Evolutionary conservation across 2,888 invertebrate genomes (phyloP).

Genomic region (Argynnis bischoffii): DNA sequence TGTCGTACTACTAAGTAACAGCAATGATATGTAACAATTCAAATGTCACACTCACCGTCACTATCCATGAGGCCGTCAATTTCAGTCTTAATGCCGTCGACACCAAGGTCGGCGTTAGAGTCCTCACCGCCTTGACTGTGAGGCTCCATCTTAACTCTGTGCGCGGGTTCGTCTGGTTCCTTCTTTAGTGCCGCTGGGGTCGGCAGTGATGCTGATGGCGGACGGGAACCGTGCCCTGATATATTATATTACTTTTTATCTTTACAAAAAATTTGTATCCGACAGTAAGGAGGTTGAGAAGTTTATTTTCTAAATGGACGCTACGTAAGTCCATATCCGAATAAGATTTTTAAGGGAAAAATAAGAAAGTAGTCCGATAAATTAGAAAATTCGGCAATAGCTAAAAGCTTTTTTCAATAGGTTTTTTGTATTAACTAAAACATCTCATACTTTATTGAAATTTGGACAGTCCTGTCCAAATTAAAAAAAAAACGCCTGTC

Average conservation of each 20-base stretch:
- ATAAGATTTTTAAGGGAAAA: too few relatives aligned
- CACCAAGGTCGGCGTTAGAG: conserved; percentile 66
- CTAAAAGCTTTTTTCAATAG: too few relatives aligned
- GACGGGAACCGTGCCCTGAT: conserved; percentile 77
- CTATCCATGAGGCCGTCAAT: conserved; percentile 80
- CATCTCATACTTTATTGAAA: too few relatives aligned
- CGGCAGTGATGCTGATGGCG: conserved; percentile 77
- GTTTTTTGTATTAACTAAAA: too few relatives aligned
- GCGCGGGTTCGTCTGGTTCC: conserved; percentile 72
- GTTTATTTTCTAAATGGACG: too few relatives aligned
- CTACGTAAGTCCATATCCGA: too few relatives aligned
- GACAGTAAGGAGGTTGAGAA: too few relatives aligned
- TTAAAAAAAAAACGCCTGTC: too few relatives aligned
- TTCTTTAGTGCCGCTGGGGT: conserved; percentile 78
- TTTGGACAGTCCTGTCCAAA: too few relatives aligned
- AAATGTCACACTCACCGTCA: conserved; percentile 58
- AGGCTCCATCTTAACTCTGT: conserved; percentile 77
- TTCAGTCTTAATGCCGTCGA: conserved; percentile 79
- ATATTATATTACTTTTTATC: conserved; percentile 1
- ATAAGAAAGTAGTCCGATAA: too few relatives aligned
- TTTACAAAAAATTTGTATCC: not conserved
- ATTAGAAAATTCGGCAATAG: too few relatives aligned
- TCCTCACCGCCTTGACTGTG: conserved; percentile 74
- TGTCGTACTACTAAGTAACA: too few relatives aligned
- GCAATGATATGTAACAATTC: not conserved